Conservation (phyloP, 1,140 invertebrate species). For the Euglossa dilemma region DNA sequence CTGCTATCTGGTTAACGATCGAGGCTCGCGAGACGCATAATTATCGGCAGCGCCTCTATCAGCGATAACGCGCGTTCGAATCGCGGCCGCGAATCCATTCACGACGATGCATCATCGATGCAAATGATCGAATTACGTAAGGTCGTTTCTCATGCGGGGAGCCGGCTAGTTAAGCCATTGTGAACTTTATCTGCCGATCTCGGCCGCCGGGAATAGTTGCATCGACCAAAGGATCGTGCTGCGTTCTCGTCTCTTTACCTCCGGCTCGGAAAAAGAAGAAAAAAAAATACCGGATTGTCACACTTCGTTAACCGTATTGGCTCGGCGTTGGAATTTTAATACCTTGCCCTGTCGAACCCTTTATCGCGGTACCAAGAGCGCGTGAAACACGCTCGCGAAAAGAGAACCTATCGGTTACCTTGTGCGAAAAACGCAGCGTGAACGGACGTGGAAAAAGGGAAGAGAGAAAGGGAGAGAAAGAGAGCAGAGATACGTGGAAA, state of each 20-base stretch:
- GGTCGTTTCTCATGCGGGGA: constrained; percentile 8
- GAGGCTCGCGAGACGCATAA: constrained; percentile 2
- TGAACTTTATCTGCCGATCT: constrained; percentile 33
- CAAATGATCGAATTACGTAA: constrained; percentile 50
- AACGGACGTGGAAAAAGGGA: too few relatives aligned
- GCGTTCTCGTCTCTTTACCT: neutral
- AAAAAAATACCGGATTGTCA: constrained; percentile 48
- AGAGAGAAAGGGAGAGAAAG: neutral
- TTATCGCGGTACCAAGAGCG: neutral
- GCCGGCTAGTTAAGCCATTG: constrained; percentile 25
- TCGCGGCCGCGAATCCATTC: constrained; percentile 17
- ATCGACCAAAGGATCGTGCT: neutral
- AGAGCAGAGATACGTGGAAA: neutral
- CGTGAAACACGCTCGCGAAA: neutral
- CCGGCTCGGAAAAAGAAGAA: constrained; percentile 42
- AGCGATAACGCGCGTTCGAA: constrained; percentile 29
- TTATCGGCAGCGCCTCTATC: constrained; percentile 3
- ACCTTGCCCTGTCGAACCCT: constrained; percentile 18
- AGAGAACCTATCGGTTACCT: neutral
- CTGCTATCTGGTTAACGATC: constrained; percentile 12
- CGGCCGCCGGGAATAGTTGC: neutral
- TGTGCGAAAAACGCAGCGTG: neutral
- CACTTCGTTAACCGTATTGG: constrained; percentile 62
- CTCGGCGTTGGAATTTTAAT: constrained; percentile 49
- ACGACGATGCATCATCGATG: constrained; percentile 53